Evolutionary conservation across 2,797 vertebrate genomes (phyloP).

Genomic region (Emys orbicularis): DNA sequence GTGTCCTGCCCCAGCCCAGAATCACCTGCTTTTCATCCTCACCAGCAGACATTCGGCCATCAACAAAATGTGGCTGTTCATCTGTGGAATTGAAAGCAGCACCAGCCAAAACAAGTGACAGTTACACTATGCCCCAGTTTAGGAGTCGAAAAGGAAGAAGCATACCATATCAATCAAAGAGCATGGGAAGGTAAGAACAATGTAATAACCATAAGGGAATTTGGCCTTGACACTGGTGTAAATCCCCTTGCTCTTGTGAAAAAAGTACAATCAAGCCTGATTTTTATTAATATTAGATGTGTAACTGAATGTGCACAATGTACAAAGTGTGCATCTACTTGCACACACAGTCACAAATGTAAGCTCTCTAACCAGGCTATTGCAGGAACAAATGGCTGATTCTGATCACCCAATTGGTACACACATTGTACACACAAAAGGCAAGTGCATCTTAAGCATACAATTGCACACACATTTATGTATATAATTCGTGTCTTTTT

Average conservation of each 20-base stretch:
- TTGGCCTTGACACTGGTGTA: neutral
- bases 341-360: neutral
- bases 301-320: neutral
- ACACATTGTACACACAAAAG: neutral
- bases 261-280: neutral
- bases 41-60: neutral
- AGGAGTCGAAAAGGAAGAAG: neutral
- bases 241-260: neutral
- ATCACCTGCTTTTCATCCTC: neutral
- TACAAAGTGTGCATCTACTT: neutral
- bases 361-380: neutral
- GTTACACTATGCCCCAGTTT: neutral
- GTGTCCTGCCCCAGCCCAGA: neutral
- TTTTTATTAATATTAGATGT: neutral
- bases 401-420: neutral
- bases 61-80: neutral
- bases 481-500: neutral
- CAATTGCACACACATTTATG: neutral
- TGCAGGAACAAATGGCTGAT: neutral
- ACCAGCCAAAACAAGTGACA: neutral
- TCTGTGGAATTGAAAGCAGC: neutral
- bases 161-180: neutral
- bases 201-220: conserved; percentile 8
- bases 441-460: neutral
- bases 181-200: neutral